Conservation (phyloP, 1,140 invertebrate genomes). For the Hetaerina americana region DNA sequence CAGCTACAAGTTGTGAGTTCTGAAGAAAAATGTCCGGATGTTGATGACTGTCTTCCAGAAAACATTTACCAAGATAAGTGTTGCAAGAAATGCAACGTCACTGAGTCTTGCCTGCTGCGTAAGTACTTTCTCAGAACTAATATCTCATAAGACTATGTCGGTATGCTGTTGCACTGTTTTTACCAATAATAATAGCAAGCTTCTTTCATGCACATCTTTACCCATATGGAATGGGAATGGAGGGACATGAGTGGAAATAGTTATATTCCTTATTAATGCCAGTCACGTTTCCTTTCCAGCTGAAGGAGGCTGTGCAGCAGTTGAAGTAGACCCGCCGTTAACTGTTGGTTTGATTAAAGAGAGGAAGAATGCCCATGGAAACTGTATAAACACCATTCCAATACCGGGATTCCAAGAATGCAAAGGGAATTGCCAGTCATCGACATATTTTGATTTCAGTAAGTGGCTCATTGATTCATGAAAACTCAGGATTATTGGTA, state of each 20-base stretch:
- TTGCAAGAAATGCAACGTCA: slow-evolving; percentile 47
- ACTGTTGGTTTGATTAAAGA: slow-evolving; percentile 41
- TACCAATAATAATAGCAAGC: not conserved
- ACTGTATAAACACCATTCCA: slow-evolving; percentile 42
- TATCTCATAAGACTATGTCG: not conserved
- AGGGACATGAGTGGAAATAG: too few relatives aligned
- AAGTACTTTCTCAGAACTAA: slow-evolving; percentile 17
- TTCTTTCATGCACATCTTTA: slow-evolving; percentile 21
- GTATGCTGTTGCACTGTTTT: not conserved
- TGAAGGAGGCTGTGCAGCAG: slow-evolving; percentile 35
- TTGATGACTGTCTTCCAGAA: slow-evolving; percentile 39
- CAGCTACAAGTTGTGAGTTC: slow-evolving; percentile 39
- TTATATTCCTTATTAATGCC: too few relatives aligned
- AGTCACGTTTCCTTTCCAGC: too few relatives aligned
- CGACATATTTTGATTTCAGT: not conserved
- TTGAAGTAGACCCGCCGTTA: slow-evolving; percentile 31
- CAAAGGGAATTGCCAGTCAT: slow-evolving; percentile 46
- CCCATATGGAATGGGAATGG: not conserved
- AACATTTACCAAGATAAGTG: slow-evolving; percentile 45
- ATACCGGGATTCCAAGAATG: slow-evolving; percentile 48
- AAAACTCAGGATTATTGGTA: too few relatives aligned
- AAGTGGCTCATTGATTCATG: too few relatives aligned
- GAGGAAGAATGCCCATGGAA: slow-evolving; percentile 31
- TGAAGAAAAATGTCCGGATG: slow-evolving; percentile 41
- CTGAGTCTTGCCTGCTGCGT: slow-evolving; percentile 29